Evolutionary conservation across 2,797 vertebrate species (phyloP).

Genomic region (Merluccius polli): DNA sequence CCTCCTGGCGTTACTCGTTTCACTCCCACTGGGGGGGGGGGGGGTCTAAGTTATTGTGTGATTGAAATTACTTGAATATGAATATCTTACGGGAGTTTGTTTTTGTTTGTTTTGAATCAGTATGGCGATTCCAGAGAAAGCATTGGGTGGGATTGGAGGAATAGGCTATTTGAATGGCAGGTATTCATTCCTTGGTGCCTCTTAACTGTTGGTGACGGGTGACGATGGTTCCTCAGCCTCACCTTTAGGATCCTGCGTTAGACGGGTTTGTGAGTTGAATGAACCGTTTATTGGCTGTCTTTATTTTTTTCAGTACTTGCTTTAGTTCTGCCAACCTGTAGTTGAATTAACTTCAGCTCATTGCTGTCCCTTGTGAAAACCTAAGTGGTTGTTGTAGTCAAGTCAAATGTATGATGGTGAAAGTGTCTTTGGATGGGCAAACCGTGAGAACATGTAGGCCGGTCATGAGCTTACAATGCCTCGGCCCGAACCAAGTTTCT

Average conservation of each 20-base stretch:
- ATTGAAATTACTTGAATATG: constrained; percentile 78
- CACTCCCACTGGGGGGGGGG: constrained; percentile 49
- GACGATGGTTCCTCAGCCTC: constrained; percentile 17
- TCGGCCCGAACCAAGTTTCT: background rate
- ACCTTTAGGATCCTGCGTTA: constrained; percentile 2
- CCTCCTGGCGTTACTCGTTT: constrained; percentile 42
- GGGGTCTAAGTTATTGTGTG: constrained; percentile 75
- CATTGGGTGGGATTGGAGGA: constrained; percentile 44
- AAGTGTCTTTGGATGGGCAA: background rate
- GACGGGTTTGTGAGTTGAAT: background rate
- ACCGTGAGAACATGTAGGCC: background rate
- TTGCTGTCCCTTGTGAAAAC: background rate
- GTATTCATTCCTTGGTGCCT: constrained; percentile 67
- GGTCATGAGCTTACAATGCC: too few relatives aligned
- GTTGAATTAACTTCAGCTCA: background rate
- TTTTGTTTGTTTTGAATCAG: constrained; percentile 29
- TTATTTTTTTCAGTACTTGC: background rate
- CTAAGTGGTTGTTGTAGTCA: background rate
- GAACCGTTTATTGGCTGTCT: background rate
- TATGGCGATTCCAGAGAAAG: constrained; percentile 40
- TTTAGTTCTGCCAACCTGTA: constrained; percentile 2
- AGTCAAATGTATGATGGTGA: background rate
- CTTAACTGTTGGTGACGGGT: constrained; percentile 36
- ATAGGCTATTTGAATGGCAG: constrained; percentile 61
- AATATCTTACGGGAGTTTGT: constrained; percentile 60